Evolutionary conservation across 2,797 vertebrate genomes (phyloP).

Genomic region (Anguilla anguilla): DNA sequence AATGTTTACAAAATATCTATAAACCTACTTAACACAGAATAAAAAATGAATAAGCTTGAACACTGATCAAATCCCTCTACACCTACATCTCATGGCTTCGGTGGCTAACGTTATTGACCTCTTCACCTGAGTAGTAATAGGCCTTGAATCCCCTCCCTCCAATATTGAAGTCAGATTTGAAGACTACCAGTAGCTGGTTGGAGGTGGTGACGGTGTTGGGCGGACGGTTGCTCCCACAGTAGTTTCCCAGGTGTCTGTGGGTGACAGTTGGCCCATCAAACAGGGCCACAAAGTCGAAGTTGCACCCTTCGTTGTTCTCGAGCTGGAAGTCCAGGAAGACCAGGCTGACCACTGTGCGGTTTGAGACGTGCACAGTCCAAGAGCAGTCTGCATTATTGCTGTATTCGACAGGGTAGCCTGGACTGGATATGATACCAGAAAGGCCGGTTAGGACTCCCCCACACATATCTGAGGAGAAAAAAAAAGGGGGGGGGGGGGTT

Average conservation of each 20-base stretch:
- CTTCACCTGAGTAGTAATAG: slow-evolving; percentile 88
- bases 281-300: slow-evolving; percentile 90
- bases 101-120: neutral
- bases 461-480: slow-evolving; percentile 80
- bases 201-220: slow-evolving; percentile 78
- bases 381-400: slow-evolving; percentile 90
- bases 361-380: slow-evolving; percentile 84
- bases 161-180: slow-evolving; percentile 97
- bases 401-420: slow-evolving; percentile 90
- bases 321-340: slow-evolving; percentile 92
- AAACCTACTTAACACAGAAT: neutral
- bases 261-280: slow-evolving; percentile 81
- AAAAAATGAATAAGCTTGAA: neutral
- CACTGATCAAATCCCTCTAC: neutral
- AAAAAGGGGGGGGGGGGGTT: neutral
- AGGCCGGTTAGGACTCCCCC: slow-evolving; percentile 89
- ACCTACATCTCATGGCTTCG: neutral
- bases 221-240: slow-evolving; percentile 81
- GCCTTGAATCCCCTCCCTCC: slow-evolving; percentile 94
- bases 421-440: slow-evolving; percentile 90
- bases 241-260: slow-evolving; percentile 76
- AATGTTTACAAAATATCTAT: neutral
- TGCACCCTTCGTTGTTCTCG: slow-evolving; percentile 87
- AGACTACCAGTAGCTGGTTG: slow-evolving; percentile 84
- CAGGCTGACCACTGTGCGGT: slow-evolving; percentile 76